These are phyloP conservation scores for Dissostichus mawsoni DNA, from an alignment of 2,113 vertebrate species.

Conservation along the genomic window DNA sequence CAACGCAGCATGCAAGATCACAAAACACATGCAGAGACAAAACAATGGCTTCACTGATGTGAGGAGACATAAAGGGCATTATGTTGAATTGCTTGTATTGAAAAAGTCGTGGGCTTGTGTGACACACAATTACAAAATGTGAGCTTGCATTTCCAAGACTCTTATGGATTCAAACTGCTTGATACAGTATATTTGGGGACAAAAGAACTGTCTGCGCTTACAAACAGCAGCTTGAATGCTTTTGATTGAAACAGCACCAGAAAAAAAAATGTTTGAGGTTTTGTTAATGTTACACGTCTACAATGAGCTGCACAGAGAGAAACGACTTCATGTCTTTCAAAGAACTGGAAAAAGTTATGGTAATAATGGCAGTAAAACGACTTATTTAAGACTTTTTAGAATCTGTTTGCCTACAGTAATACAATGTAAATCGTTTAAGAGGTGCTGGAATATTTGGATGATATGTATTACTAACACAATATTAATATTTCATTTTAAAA, in stretches of 20 bases:
- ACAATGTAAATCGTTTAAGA: too few species aligned
- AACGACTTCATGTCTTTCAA: not conserved
- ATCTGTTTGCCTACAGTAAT: not conserved
- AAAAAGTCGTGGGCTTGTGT: constrained; percentile 58
- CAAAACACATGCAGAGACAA: constrained; percentile 64
- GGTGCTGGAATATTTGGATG: too few species aligned
- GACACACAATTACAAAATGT: constrained; percentile 26
- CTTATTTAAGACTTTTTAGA: not conserved
- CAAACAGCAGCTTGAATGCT: constrained; percentile 34
- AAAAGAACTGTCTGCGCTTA: constrained; percentile 24
- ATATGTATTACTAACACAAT: too few species aligned
- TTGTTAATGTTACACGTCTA: not conserved
- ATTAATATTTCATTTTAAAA: too few species aligned
- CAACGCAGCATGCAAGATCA: constrained; percentile 56
- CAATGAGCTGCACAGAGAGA: constrained; percentile 2
- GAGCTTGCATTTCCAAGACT: constrained; percentile 13
- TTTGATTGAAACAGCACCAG: constrained; percentile 57
- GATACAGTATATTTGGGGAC: constrained; percentile 33
- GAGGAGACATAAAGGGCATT: constrained; percentile 4
- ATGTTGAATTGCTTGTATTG: constrained; percentile 1
- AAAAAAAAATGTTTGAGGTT: constrained; percentile 1
- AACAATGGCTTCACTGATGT: constrained; percentile 34
- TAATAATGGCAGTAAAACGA: not conserved
- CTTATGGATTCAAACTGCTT: constrained; percentile 16
- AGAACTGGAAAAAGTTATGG: not conserved